Evolutionary conservation across 53 echinoderm and acorn worm genomes (phyloP).

Genomic region (Stichopus horrens): DNA sequence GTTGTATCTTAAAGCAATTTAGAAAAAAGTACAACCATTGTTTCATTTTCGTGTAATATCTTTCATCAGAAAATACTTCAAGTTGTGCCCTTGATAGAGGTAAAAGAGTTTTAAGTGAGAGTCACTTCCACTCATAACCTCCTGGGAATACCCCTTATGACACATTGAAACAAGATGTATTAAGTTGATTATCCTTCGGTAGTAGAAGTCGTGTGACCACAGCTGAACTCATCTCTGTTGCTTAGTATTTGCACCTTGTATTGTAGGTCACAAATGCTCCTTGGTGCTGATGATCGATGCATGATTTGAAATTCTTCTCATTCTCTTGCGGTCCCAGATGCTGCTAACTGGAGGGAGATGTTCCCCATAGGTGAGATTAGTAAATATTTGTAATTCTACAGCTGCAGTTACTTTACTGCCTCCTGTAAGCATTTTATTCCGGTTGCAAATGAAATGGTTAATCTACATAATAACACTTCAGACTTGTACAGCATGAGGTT

Average conservation of each 20-base stretch:
- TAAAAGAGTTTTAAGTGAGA: background rate
- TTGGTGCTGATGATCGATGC: background rate
- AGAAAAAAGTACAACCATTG: no score
- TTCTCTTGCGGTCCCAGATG: conserved; percentile 30
- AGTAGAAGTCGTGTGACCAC: background rate
- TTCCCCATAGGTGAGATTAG: conserved; percentile 45
- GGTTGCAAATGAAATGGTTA: conserved; percentile 23
- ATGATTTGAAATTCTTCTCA: conserved; percentile 21
- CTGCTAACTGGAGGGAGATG: conserved; percentile 15
- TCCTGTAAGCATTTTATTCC: background rate
- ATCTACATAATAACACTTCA: conserved; percentile 1
- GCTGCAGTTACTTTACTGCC: conserved; percentile 15
- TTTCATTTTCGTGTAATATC: no score
- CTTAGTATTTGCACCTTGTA: background rate
- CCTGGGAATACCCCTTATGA: background rate
- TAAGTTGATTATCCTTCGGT: background rate
- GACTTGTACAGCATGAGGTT: background rate
- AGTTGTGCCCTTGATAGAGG: background rate
- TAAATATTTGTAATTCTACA: conserved; percentile 45
- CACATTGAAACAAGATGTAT: background rate
- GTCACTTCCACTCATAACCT: background rate
- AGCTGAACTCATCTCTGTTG: background rate
- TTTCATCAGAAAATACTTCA: no score
- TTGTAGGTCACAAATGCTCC: background rate
- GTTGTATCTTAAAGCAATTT: no score